Percentiles rank a stretch among this genome's conserved stretches.
phyloP scores from a whole-genome alignment of 2,797 vertebrate genomes.

The Crax fasciolata region DNA sequence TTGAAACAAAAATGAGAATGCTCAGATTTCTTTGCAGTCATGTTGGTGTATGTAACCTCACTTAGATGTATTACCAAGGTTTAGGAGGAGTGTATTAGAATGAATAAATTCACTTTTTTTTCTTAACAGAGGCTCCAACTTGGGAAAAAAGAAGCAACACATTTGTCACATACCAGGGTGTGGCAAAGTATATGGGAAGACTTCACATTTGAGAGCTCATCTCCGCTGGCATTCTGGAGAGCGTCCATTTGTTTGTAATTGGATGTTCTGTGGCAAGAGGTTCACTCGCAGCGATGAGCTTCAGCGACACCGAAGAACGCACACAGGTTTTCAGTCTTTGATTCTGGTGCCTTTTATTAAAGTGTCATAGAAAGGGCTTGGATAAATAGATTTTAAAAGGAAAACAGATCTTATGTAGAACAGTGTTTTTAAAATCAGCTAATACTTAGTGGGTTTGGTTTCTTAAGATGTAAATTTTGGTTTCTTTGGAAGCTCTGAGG shows the following conservation, averaged over 20 bases:
- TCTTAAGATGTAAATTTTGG: neutral
- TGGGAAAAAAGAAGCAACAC: conserved; percentile 97
- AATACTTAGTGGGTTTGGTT: neutral
- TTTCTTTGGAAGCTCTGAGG: neutral
- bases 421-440: neutral
- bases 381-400: conserved; percentile 11
- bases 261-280: conserved; percentile 99
- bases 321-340: conserved; percentile 91
- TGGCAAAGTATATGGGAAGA: conserved; percentile 93
- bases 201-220: conserved; percentile 97
- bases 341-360: conserved; percentile 46
- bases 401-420: neutral
- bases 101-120: neutral
- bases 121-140: conserved; percentile 90
- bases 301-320: conserved; percentile 97
- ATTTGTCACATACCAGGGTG: conserved; percentile 97
- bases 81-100: neutral
- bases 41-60: neutral
- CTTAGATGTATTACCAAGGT: neutral
- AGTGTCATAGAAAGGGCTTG: neutral
- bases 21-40: neutral
- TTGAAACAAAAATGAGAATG: neutral
- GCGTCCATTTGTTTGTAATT: conserved; percentile 97
- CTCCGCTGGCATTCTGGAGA: conserved; percentile 99
- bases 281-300: conserved; percentile 99